Evolutionary conservation across 2,113 vertebrate genomes (phyloP).

Genomic region (Hipposideros armiger): DNA sequence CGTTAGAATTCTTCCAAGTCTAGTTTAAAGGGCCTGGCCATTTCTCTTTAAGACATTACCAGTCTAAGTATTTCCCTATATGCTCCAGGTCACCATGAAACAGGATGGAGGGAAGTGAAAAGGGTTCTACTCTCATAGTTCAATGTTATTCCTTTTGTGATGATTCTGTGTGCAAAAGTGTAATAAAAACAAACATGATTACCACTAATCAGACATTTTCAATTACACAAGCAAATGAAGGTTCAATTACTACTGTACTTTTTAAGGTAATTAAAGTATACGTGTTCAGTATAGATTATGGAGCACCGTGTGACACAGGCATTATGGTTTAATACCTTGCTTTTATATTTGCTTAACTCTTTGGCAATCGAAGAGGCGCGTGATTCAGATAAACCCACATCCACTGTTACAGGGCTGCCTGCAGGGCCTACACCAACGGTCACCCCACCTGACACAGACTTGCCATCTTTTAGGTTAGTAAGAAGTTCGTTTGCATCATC

Average conservation of each 20-base stretch:
- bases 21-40: neutral
- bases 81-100: constrained; percentile 74
- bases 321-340: constrained; percentile 83
- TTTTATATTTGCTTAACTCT: constrained; percentile 87
- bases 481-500: constrained; percentile 87
- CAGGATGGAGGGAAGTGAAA: constrained; percentile 71
- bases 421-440: constrained; percentile 72
- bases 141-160: constrained; percentile 84
- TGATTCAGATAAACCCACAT: constrained; percentile 77
- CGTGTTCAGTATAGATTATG: constrained; percentile 74
- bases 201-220: constrained; percentile 83
- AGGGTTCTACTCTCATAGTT: constrained; percentile 71
- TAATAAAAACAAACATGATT: constrained; percentile 86
- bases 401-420: rapidly evolving
- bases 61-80: constrained; percentile 71
- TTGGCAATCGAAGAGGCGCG: constrained; percentile 69
- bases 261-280: constrained; percentile 82
- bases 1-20: constrained; percentile 18
- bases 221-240: constrained; percentile 88
- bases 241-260: constrained; percentile 86
- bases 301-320: neutral
- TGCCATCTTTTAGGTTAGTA: constrained; percentile 79
- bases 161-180: constrained; percentile 79
- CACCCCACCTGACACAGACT: constrained; percentile 50
- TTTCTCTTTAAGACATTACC: constrained; percentile 63